Base-by-base conservation (phyloP, 2,888 invertebrate species). In the Sepiola atlantica region DNA sequence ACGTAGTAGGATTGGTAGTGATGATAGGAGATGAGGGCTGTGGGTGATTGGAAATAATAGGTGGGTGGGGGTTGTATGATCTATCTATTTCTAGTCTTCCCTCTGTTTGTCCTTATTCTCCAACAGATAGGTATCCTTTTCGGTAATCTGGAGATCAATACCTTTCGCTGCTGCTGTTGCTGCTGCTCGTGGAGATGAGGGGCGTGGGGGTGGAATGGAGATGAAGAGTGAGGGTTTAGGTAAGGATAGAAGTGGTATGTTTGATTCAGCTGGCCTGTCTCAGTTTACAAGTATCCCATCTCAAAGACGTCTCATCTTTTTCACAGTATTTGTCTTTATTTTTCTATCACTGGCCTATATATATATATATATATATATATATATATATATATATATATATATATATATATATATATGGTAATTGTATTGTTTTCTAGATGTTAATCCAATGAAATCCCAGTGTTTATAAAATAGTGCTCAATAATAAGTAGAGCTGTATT, bases 31-130 rank as follows among this genome's bases (percentile, higher is more conserved):
- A 45, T 77, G n/a, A n/a, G 77, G 28, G 10, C 28, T 24, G 77
- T 16, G n/a, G 77, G 21, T 77, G 77, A 8, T 57, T 57, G 57
- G 77, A 77, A n/a, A 28, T 32, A n/a, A 2, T 77, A n/a, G 77
- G 14, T 77, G 77, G 77, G 77, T 16, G n/a, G 32, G 12, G 77
- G n/a, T 77, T n/a, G 77, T 32, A 77, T n/a, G 77, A 77, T 77
- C 77, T 77, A 77, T 77, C 77, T 77, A 77, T 77, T 77, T 77
- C 77, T 77, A 77, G 77, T 77, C n/a, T 77, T 77, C 77, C 77
- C 32, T 77, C 77, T 32, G 77, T 77, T 77, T 77, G 77, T 77
- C 77, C 77, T 77, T 77, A 77, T 77, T 77, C 77, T 18, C 32
- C 77, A 77, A 32, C 77, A 77, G 77, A 77, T 77, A 77, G n/a